These are phyloP conservation scores for Apus apus DNA, from an alignment of 2,113 vertebrate genomes.

Conservation along the genomic window DNA sequence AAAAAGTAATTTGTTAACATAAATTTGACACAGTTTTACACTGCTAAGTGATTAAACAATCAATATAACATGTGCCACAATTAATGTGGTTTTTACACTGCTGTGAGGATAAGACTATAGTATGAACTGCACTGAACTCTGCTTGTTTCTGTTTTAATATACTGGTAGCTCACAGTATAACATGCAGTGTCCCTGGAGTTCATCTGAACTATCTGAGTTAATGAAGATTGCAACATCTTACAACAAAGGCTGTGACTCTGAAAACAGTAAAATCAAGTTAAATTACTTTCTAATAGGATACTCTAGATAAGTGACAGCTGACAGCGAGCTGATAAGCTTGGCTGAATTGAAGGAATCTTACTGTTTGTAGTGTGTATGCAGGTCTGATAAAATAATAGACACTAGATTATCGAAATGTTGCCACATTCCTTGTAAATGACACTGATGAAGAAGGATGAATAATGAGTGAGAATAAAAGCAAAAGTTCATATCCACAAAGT, in stretches of 20 bases:
- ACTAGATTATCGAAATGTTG: not conserved
- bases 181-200: not conserved
- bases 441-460: not conserved
- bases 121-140: not conserved
- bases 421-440: not conserved
- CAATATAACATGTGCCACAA: not conserved
- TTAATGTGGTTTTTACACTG: not conserved
- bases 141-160: not conserved
- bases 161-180: not conserved
- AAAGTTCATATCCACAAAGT: not conserved
- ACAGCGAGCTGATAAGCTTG: not conserved
- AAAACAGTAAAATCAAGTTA: not conserved
- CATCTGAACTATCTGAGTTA: not conserved
- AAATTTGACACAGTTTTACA: not conserved
- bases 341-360: not conserved
- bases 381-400: not conserved
- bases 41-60: not conserved
- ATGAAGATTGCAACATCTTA: not conserved
- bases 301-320: not conserved
- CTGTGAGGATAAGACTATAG: not conserved
- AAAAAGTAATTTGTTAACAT: slow-evolving; percentile 6
- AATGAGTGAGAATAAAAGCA: not conserved
- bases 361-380: not conserved
- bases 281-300: not conserved
- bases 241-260: not conserved